Evolutionary conservation across 1,140 invertebrate genomes (phyloP).

Genomic region (Phymorhynchus buccinoides): DNA sequence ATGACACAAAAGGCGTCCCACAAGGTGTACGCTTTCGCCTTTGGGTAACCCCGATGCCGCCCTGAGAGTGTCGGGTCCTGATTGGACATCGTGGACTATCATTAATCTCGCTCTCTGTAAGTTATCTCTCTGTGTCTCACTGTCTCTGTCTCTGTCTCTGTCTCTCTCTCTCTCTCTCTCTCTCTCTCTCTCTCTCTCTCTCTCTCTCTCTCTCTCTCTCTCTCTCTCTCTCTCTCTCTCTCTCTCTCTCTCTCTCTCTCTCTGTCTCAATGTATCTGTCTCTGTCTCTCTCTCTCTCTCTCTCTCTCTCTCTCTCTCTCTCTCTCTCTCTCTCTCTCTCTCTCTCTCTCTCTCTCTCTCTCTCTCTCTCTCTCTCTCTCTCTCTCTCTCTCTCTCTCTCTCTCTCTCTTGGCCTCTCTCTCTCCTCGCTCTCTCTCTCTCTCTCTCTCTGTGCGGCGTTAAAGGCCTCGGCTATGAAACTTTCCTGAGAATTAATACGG

Average conservation of each 20-base stretch:
- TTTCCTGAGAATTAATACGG: too few species aligned
- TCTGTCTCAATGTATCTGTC: neutral
- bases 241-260: neutral
- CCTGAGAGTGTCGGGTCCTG: neutral
- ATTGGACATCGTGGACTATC: neutral
- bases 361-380: slow-evolving; percentile 2
- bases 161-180: slow-evolving; percentile 14
- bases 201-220: neutral
- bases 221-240: neutral
- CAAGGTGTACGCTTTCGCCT: neutral
- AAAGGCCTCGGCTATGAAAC: neutral
- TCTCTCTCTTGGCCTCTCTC: too few species aligned
- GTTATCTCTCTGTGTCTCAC: neutral
- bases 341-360: neutral
- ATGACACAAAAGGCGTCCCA: slow-evolving; percentile 21
- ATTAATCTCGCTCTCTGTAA: neutral
- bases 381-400: slow-evolving; percentile 1
- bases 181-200: neutral
- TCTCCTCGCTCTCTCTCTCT: neutral
- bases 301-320: slow-evolving; percentile 11
- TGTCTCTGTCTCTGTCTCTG: slow-evolving; percentile 11
- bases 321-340: neutral
- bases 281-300: slow-evolving; percentile 7
- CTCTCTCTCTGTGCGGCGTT: too few species aligned
- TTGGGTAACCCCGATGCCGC: neutral